Conservation (phyloP, 2,797 vertebrate species). For the Phataginus tricuspis region DNA sequence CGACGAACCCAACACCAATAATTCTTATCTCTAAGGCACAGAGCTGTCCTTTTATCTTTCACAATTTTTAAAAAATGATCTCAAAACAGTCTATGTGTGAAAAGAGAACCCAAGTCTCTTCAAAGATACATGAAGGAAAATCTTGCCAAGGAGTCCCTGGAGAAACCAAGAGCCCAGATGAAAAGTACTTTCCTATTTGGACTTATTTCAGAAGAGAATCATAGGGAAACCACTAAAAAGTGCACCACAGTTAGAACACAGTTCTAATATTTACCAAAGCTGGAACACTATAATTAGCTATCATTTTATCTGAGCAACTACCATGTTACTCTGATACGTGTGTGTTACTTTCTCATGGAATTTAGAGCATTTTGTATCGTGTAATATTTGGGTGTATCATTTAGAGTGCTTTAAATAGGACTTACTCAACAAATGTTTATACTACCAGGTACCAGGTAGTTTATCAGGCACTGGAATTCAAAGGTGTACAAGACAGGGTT, state of each 20-base stretch:
- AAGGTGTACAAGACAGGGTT: neutral
- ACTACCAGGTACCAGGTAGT: neutral
- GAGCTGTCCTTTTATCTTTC: neutral
- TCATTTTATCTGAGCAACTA: neutral
- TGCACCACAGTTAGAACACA: neutral
- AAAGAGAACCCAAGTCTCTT: slow-evolving; percentile 20
- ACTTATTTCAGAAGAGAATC: neutral
- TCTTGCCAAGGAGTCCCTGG: neutral
- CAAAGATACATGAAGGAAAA: slow-evolving; percentile 20
- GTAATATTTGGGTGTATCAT: neutral
- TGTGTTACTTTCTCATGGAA: neutral
- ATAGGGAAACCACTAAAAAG: neutral
- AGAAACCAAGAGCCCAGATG: neutral
- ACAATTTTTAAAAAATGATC: neutral
- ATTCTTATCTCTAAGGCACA: neutral
- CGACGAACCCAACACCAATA: neutral
- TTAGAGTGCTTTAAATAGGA: neutral
- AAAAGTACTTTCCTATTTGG: neutral
- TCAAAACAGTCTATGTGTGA: neutral
- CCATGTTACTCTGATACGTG: neutral
- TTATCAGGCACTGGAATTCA: neutral
- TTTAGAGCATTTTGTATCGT: neutral
- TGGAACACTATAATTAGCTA: neutral
- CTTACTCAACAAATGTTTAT: neutral
- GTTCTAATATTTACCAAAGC: neutral